Evolutionary conservation across 2,888 invertebrate species (phyloP).

Genomic region (Sarcophaga subvicina): DNA sequence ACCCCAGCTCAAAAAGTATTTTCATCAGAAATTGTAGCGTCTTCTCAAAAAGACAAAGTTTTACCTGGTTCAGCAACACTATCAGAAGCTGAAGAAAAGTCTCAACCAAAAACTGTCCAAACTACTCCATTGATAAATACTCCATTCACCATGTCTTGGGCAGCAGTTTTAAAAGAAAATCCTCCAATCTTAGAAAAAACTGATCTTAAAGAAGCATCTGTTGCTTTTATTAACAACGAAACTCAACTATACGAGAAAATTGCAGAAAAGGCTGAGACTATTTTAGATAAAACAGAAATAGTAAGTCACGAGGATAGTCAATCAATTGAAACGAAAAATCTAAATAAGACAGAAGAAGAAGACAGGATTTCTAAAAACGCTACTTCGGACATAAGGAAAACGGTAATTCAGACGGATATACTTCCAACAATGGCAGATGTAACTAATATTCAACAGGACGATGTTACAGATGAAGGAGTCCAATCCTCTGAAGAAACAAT

Average conservation of each 20-base stretch:
- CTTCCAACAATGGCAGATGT: conserved; percentile 2
- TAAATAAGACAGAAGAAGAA: too few relatives aligned
- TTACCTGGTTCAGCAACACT: background rate
- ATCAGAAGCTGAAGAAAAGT: background rate
- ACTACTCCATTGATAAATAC: background rate
- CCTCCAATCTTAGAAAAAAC: background rate
- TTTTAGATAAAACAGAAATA: too few relatives aligned
- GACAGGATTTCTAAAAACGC: too few relatives aligned
- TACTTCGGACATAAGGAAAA: background rate
- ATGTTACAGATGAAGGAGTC: background rate
- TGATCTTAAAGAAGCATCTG: too few relatives aligned
- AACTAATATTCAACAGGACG: background rate
- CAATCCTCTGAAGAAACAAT: too few relatives aligned
- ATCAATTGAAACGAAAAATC: too few relatives aligned
- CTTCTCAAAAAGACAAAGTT: background rate
- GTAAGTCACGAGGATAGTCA: too few relatives aligned
- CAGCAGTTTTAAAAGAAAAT: conserved; percentile 1
- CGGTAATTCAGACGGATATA: conserved; percentile 19
- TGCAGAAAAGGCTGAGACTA: too few relatives aligned
- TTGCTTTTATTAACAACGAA: too few relatives aligned
- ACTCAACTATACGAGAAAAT: too few relatives aligned
- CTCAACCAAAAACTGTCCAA: background rate
- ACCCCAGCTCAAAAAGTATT: too few relatives aligned
- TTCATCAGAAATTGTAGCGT: too few relatives aligned
- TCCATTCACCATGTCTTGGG: conserved; percentile 51